Conservation (phyloP, 2,888 invertebrate species). For the Caenorhabditis zanzibari region DNA sequence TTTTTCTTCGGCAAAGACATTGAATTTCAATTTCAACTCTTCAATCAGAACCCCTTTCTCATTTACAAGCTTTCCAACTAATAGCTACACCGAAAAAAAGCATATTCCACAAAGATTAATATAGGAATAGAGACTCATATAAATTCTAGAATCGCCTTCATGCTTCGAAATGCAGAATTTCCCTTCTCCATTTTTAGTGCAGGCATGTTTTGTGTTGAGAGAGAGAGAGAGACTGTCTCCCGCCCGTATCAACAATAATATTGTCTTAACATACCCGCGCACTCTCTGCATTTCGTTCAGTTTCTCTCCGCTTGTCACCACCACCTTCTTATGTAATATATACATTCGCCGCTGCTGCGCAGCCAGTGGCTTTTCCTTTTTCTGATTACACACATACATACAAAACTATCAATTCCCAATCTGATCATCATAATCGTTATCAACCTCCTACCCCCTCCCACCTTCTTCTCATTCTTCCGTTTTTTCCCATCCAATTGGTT, state of each 20-base stretch:
- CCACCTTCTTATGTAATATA: slow-evolving; percentile 64
- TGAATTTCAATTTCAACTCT: too few relatives aligned
- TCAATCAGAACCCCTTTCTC: too few relatives aligned
- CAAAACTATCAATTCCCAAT: slow-evolving; percentile 55
- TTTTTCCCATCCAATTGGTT: not conserved
- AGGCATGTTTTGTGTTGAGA: slow-evolving; percentile 51
- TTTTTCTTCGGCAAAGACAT: too few relatives aligned
- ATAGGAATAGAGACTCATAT: too few relatives aligned
- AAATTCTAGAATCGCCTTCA: not conserved
- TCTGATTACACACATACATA: slow-evolving; percentile 46
- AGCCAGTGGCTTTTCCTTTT: slow-evolving; percentile 52
- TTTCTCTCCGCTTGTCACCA: slow-evolving; percentile 53
- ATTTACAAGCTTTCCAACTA: too few relatives aligned
- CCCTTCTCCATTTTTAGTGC: slow-evolving; percentile 21
- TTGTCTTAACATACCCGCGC: slow-evolving; percentile 63
- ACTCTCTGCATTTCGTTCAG: slow-evolving; percentile 48
- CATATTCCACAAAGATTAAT: too few relatives aligned
- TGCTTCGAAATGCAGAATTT: slow-evolving; percentile 3
- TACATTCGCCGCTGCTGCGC: slow-evolving; percentile 49
- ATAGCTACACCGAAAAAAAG: too few relatives aligned
- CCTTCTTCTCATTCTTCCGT: not conserved
- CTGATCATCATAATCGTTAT: slow-evolving; percentile 45
- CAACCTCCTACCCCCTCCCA: not conserved
- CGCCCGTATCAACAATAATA: slow-evolving; percentile 60
- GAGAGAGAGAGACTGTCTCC: slow-evolving; percentile 35